Percentiles rank a stretch among this genome's conserved stretches.
Conservation (phyloP, 2,797 vertebrate genomes). For the Lepus oiostolus region DNA sequence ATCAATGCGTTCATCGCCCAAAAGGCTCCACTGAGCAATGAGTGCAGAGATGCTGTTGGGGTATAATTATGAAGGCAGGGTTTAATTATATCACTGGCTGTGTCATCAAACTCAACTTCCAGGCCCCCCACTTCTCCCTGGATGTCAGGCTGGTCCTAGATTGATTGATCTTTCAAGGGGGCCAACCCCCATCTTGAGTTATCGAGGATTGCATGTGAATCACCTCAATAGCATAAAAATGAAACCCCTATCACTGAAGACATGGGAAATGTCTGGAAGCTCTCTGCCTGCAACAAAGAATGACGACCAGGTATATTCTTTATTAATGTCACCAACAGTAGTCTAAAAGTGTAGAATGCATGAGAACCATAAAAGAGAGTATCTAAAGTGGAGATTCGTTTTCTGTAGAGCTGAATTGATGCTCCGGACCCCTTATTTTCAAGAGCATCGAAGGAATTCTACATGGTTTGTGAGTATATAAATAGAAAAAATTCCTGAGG, state of each 20-base stretch:
- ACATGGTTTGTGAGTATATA: not conserved
- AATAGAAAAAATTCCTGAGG: not conserved
- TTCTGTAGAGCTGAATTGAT: not conserved
- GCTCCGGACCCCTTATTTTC: not conserved
- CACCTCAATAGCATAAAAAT: not conserved
- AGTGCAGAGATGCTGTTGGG: not conserved
- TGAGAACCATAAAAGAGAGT: not conserved
- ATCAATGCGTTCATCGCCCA: not conserved
- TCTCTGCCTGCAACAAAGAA: not conserved
- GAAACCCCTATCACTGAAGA: not conserved
- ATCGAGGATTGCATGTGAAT: not conserved
- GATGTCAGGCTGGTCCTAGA: not conserved
- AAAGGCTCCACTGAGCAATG: not conserved
- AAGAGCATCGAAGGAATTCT: slow-evolving; percentile 29
- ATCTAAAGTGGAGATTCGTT: not conserved
- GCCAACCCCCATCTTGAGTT: not conserved
- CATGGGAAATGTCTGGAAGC: not conserved
- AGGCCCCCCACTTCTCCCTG: not conserved
- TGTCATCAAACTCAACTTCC: not conserved
- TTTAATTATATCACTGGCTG: not conserved
- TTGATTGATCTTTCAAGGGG: not conserved
- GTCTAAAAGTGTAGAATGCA: not conserved
- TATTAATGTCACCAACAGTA: not conserved
- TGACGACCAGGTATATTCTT: not conserved
- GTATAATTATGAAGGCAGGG: not conserved